These are phyloP conservation scores for Eupsittula cactorum DNA, from an alignment of 2,113 vertebrate species.

Conservation along the genomic window DNA sequence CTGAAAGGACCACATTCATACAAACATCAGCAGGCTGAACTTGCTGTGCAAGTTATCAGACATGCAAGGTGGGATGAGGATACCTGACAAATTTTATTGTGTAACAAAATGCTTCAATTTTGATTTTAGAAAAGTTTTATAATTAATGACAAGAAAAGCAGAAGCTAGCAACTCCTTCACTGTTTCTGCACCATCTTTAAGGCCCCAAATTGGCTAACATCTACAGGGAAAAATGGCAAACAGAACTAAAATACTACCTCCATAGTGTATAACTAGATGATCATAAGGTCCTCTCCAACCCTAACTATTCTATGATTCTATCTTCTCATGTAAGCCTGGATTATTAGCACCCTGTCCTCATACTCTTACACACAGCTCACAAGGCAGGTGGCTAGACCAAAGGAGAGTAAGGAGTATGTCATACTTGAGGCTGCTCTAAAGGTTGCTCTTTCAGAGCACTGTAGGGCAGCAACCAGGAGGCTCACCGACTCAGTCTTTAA, in stretches of 20 bases:
- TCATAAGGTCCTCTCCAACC: neutral
- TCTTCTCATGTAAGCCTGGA: rapidly evolving
- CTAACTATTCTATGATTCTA: neutral
- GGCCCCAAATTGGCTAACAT: neutral
- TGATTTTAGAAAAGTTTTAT: neutral
- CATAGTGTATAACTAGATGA: rapidly evolving
- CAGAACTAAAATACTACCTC: neutral
- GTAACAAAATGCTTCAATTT: neutral
- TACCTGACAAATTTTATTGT: neutral
- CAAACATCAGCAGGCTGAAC: neutral
- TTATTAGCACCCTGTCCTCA: neutral
- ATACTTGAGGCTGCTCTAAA: neutral
- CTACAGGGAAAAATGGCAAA: neutral
- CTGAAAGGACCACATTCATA: neutral
- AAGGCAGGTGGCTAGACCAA: neutral
- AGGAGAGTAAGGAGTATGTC: neutral
- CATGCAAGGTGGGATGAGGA: neutral
- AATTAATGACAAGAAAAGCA: neutral
- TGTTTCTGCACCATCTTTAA: neutral
- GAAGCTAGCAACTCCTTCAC: neutral
- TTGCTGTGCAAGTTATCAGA: neutral
- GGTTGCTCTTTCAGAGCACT: neutral
- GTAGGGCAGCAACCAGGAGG: neutral
- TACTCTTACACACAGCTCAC: neutral
- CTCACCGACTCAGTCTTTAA: neutral